These are phyloP conservation scores for Drosophila greeni DNA, from an alignment of 2,888 invertebrate species.

Conservation along the genomic window DNA sequence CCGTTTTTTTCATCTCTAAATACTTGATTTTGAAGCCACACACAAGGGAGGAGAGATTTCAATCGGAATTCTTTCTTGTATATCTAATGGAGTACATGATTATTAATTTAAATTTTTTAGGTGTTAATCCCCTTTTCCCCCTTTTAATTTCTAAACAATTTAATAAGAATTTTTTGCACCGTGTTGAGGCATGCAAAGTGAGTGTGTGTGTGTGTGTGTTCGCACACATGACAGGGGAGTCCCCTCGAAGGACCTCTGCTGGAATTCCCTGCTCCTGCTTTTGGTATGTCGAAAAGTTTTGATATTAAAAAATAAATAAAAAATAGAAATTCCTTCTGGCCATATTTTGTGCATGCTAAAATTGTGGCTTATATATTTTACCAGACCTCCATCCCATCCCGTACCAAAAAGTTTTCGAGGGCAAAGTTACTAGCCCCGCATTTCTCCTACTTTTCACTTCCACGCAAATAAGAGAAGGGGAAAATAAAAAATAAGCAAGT, in stretches of 20 bases:
- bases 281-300: conserved; percentile 40
- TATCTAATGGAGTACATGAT: too few species aligned
- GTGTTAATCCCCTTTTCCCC: neutral
- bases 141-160: neutral
- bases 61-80: too few species aligned
- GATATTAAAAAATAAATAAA: conserved; percentile 42
- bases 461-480: conserved; percentile 26
- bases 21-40: too few species aligned
- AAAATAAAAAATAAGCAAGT: conserved; percentile 54
- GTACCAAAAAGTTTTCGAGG: conserved; percentile 45
- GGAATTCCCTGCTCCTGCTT: conserved; percentile 8
- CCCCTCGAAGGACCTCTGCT: conserved; percentile 20
- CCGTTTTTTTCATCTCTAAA: too few species aligned
- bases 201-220: too few species aligned
- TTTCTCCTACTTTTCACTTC: conserved; percentile 2
- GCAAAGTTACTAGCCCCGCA: conserved; percentile 46
- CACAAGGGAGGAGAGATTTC: too few species aligned
- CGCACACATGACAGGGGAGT: conserved; percentile 30
- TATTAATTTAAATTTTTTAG: too few species aligned
- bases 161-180: conserved; percentile 1
- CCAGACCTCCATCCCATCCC: conserved; percentile 19
- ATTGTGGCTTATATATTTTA: conserved; percentile 52
- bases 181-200: conserved; percentile 3
- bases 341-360: conserved; percentile 67
- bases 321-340: conserved; percentile 51